Base-by-base conservation (phyloP, 2,888 invertebrate species). In the Bombylius discolor region DNA sequence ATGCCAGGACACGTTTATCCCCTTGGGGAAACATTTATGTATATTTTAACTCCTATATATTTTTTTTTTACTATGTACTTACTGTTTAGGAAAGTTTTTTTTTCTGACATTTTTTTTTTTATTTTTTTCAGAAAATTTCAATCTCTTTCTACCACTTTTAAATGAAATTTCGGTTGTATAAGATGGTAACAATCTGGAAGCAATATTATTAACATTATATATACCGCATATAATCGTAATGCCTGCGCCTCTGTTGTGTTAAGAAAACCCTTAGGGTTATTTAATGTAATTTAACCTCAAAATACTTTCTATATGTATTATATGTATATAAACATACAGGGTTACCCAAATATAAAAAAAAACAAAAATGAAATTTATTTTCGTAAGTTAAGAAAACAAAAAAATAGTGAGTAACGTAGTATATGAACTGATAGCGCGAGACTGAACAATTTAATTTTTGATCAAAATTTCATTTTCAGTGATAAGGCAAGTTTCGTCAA, bases 401-500 rank as follows among this genome's bases (percentile, higher is more conserved):
- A 42, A 42, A 42, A 7, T 11, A 11, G 11, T 4, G 5, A 42
- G 11, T 42, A 11, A 11, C 39, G 5, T 3, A 4, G 39, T 42
- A 42, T 42, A 42, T 11, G 4, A 42, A 23, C 23, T 23, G 23
- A 23, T 23, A 23, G 23, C 12, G 45, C 49, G 49, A 31, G 47
- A 48, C 12, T 42, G 54, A n/a, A 42, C 39, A 42, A 12, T 55
- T 44, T 46, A 46, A 32, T 36, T 49, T 47, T 50, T 50, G 55
- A 55, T 60, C 60, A 56, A 58, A 60, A 55, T 58, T 60, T 58
- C 58, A 58, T 56, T 57, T 56, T 47, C 6, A 56, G 60, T 54
- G 60, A 60, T 60, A 60, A 60, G 58, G 60, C 58, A 58, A 60
- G 60, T 60, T 60, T 55, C 56, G 58, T 57, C 57, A 58, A 60